A percentile compares a stretch with the other conserved stretches of the same genome.
Conservation (phyloP, 2,888 invertebrate species). For the Xanthorhoe designata region DNA sequence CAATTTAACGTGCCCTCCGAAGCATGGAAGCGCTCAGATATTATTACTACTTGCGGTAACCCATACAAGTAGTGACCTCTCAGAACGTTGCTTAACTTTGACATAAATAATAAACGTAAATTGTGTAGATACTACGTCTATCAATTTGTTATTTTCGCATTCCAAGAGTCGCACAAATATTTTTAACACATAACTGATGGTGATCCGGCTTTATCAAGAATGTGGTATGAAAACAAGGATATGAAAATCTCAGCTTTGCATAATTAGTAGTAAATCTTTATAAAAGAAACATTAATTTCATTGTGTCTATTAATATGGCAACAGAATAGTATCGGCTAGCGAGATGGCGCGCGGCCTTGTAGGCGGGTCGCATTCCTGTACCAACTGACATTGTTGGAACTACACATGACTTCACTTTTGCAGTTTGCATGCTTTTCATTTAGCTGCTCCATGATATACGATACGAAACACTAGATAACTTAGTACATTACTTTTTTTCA, state of each 20-base stretch:
- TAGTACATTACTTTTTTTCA: no score
- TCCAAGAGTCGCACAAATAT: conserved; percentile 26
- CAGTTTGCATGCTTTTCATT: conserved; percentile 45
- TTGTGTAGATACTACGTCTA: conserved; percentile 4
- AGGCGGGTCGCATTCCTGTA: conserved; percentile 82
- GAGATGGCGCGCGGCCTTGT: conserved; percentile 75
- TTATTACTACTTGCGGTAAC: no score
- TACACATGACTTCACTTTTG: conserved; percentile 44
- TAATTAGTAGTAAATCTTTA: conserved; percentile 22
- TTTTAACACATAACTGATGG: conserved; percentile 19
- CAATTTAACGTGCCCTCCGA: no score
- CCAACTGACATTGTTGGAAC: conserved; percentile 75
- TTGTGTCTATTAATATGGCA: conserved; percentile 45
- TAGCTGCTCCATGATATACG: conserved; percentile 21
- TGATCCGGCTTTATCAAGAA: conserved; percentile 27
- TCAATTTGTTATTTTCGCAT: conserved; percentile 18
- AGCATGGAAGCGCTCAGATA: no score
- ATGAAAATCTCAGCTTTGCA: conserved; percentile 28
- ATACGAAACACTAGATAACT: no score
- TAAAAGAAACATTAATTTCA: conserved; percentile 40
- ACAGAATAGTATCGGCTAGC: conserved; percentile 51
- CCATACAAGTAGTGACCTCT: no score
- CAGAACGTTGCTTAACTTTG: no score
- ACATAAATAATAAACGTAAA: not conserved
- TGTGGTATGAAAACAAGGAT: conserved; percentile 34